phyloP scores from a whole-genome alignment of 2,113 vertebrate species.

The Oreochromis niloticus region DNA sequence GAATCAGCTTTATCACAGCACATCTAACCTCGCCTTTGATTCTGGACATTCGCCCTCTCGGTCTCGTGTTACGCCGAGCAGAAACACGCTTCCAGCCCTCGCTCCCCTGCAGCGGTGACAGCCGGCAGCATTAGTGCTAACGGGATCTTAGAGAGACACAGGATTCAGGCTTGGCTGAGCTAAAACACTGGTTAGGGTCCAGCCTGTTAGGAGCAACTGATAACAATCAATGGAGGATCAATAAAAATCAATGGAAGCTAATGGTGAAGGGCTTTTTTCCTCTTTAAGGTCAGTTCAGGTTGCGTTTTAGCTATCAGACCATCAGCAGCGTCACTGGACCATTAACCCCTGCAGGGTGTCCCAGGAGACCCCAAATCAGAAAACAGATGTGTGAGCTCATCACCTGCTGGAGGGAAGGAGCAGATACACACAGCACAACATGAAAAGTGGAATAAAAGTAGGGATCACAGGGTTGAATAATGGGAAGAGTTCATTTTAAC shows the following conservation, averaged over 20 bases:
- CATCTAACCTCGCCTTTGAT: neutral
- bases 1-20: neutral
- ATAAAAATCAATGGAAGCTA: constrained; percentile 36
- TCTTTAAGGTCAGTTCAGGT: constrained; percentile 16
- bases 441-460: neutral
- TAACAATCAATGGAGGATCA: constrained; percentile 47
- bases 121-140: neutral
- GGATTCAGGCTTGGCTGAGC: constrained; percentile 19
- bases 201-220: constrained; percentile 4
- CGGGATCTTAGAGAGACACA: neutral
- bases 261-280: neutral
- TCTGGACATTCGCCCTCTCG: neutral
- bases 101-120: neutral
- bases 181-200: constrained; percentile 11
- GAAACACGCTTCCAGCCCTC: neutral
- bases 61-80: neutral
- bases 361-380: neutral
- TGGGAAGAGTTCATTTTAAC: neutral
- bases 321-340: constrained; percentile 23
- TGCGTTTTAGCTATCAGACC: constrained; percentile 22
- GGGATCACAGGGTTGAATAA: neutral
- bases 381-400: constrained; percentile 41
- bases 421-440: neutral
- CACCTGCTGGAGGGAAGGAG: neutral
- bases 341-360: constrained; percentile 11